Conservation (phyloP, 2,113 vertebrate species). For the Platanista minor region DNA sequence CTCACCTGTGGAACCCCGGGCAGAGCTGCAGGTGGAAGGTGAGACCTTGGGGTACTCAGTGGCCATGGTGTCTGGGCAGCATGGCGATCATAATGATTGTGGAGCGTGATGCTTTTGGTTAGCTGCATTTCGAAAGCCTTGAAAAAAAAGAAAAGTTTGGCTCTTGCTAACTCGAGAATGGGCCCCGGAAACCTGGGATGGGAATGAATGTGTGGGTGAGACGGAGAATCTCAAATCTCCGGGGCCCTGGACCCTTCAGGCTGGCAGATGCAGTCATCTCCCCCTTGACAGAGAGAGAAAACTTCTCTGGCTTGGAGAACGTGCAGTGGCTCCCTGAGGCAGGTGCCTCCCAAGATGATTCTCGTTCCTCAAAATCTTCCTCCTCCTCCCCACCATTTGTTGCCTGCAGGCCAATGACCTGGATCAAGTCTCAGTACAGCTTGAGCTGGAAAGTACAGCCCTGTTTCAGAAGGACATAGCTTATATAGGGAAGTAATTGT, state of each 20-base stretch:
- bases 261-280: neutral
- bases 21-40: neutral
- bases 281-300: neutral
- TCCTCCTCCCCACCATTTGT: fast-evolving
- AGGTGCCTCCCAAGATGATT: neutral
- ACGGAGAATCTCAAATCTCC: neutral
- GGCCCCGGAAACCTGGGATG: neutral
- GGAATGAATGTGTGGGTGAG: neutral
- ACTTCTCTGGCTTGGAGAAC: neutral
- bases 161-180: neutral
- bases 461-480: neutral
- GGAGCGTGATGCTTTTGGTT: neutral
- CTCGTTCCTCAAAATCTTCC: neutral
- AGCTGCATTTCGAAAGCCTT: neutral
- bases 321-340: neutral
- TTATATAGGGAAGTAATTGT: neutral
- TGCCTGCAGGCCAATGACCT: neutral
- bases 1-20: neutral
- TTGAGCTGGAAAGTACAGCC: neutral
- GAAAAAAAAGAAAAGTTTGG: neutral
- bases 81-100: neutral
- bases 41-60: fast-evolving
- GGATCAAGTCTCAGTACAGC: neutral
- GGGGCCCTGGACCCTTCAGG: neutral
- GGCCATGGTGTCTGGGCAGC: neutral